These are phyloP conservation scores for Latrodectus hesperus DNA, from an alignment of 2,888 invertebrate genomes.

Conservation along the genomic window DNA sequence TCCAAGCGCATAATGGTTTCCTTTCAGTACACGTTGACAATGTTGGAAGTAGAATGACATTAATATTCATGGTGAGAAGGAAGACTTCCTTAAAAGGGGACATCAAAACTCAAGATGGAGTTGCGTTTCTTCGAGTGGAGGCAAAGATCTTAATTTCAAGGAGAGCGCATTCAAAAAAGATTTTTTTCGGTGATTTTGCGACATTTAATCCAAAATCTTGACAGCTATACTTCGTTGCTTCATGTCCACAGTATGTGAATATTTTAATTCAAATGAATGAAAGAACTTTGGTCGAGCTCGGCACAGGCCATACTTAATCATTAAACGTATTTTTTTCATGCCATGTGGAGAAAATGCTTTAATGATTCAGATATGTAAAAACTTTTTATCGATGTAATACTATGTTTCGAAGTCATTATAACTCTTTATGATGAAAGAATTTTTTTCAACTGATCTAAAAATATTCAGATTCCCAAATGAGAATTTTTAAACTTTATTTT, in stretches of 20 bases:
- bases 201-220: constrained; percentile 63
- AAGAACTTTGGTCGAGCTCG: neutral
- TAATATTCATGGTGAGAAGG: constrained; percentile 62
- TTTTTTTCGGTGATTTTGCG: constrained; percentile 40
- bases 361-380: constrained; percentile 66
- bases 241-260: constrained; percentile 53
- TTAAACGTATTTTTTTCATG: constrained; percentile 51
- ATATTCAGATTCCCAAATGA: neutral
- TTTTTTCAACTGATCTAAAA: constrained; percentile 3
- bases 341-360: constrained; percentile 27
- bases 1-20: constrained; percentile 51
- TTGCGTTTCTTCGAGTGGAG: constrained; percentile 7
- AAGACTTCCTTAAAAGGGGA: constrained; percentile 6
- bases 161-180: constrained; percentile 40
- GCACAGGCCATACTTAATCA: constrained; percentile 55
- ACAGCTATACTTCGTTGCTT: constrained; percentile 51
- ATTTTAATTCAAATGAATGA: constrained; percentile 49
- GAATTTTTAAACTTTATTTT: neutral
- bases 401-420: constrained; percentile 56
- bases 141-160: constrained; percentile 60
- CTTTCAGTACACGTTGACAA: constrained; percentile 47
- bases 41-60: constrained; percentile 57
- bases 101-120: constrained; percentile 34
- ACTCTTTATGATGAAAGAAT: constrained; percentile 28
- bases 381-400: constrained; percentile 15